These are phyloP conservation scores for Galaxias olidus DNA, from an alignment of 2,797 vertebrate species.

Conservation along the genomic window DNA sequence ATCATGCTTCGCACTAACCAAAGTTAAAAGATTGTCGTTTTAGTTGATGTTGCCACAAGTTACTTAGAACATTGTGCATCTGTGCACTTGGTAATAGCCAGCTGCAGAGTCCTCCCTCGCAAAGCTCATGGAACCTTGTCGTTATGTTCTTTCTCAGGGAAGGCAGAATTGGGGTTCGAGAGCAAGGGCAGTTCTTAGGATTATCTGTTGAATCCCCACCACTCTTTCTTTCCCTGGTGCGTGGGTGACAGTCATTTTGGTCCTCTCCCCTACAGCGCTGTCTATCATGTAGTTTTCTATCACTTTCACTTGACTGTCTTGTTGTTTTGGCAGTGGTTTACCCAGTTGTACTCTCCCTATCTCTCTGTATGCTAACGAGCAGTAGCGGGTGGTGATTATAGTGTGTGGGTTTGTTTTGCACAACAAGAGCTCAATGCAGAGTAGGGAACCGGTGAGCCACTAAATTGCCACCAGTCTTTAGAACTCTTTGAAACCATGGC, in stretches of 20 bases:
- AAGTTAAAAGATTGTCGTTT: too few relatives aligned
- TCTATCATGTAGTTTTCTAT: slow-evolving; percentile 30
- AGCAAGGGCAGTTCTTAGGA: neutral
- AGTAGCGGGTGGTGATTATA: slow-evolving; percentile 16
- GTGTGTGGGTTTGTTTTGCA: slow-evolving; percentile 19
- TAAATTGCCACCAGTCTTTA: slow-evolving; percentile 4
- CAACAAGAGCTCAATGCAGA: slow-evolving; percentile 7
- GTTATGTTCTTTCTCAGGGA: slow-evolving; percentile 3
- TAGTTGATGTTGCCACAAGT: too few relatives aligned
- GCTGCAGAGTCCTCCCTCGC: too few relatives aligned
- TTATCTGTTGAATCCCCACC: slow-evolving; percentile 6
- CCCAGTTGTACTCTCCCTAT: neutral
- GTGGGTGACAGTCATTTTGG: slow-evolving; percentile 23
- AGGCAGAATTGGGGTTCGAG: slow-evolving; percentile 19
- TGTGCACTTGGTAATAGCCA: too few relatives aligned
- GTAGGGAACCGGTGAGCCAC: slow-evolving; percentile 13
- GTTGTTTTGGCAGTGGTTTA: slow-evolving; percentile 24
- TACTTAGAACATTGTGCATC: too few relatives aligned
- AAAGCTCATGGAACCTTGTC: neutral
- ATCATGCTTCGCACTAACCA: too few relatives aligned
- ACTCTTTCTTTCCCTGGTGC: slow-evolving; percentile 12
- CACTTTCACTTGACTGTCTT: slow-evolving; percentile 31
- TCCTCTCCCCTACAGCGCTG: slow-evolving; percentile 25
- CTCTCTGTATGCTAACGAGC: neutral
- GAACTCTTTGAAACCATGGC: slow-evolving; percentile 19